Conservation (phyloP, 2,797 vertebrate species). For the Ceyx erithaca region DNA sequence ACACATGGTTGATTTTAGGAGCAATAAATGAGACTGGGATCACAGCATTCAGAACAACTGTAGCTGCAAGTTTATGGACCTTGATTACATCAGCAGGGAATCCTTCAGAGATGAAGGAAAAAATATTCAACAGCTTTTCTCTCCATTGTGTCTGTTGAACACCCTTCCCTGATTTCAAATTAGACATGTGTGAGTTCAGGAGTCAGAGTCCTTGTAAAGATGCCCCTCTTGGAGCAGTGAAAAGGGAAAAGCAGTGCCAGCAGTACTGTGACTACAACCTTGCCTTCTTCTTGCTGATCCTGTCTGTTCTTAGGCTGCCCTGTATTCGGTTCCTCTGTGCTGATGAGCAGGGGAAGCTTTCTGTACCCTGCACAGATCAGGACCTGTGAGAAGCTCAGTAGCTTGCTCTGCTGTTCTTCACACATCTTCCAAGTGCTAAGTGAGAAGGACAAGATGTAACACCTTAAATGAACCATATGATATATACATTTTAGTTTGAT, state of each 20-base stretch:
- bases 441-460: neutral
- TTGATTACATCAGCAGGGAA: constrained; percentile 82
- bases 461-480: neutral
- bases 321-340: accelerated
- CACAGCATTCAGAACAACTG: constrained; percentile 56
- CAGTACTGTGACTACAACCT: neutral
- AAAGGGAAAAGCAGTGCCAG: neutral
- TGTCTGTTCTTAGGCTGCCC: neutral
- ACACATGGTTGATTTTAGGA: constrained; percentile 59
- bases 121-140: constrained; percentile 73
- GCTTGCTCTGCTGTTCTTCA: constrained; percentile 3
- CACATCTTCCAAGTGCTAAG: neutral
- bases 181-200: constrained; percentile 63
- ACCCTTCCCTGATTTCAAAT: constrained; percentile 65
- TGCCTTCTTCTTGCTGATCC: neutral
- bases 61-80: constrained; percentile 74
- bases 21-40: constrained; percentile 59
- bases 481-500: neutral
- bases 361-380: neutral
- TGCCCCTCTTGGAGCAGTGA: neutral
- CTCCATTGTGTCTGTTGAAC: constrained; percentile 74
- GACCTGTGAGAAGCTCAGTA: neutral
- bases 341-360: neutral
- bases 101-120: constrained; percentile 78
- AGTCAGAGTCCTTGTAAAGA: constrained; percentile 53